Evolutionary conservation across 2,888 invertebrate genomes (phyloP), one percentile per base, ranked within the genome.

Genomic region (Dioctria rufipes): DNA sequence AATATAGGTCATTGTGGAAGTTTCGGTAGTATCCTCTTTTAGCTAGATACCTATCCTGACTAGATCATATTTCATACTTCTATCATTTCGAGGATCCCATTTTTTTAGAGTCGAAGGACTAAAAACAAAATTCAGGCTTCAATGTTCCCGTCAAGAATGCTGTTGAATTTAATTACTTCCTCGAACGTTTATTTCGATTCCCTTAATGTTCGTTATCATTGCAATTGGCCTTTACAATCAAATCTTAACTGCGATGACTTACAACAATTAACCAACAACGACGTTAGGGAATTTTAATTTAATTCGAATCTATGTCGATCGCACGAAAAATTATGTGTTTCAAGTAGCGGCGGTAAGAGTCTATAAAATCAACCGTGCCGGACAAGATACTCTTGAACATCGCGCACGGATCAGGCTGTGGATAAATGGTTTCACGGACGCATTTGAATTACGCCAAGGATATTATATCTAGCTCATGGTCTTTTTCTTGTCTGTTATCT

Each of bases 271-370:
- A 9, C 63, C 49, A 42, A 49, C 61, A 39, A 77, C 77, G 25
- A 25, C 25, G 25, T 25, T 2, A 77, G 63, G 63, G 63, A 77
- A 77, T 77, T 77, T 77, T 77, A 77, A 77, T 77, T 77, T 61
- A 77, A 77, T n/a, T 42, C 49, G 49, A 77, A 63, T 77, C 77
- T n/a, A 6, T 49, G 46, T 6, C 46, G 49, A 77, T 77, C 77
- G 25, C 25, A 25, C 63, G n/a, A 40, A 37, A 49, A 77, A 46
- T 63, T 46, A 61, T 46, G 13, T 40, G 39, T 37, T 25, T 5
- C 9, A 58, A 25, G 61, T 8, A 42, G 6, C 8, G 60, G 25
- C 5, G 37, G 6, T 9, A 37, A 40, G 25, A 25, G 2, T 43
- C 60, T 61, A 37, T 75, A 61, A 61, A 25, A 43, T 25, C 61